phyloP scores from a whole-genome alignment of 64 coral and sea anemone genomes.

The Pocillopora damicornis region DNA sequence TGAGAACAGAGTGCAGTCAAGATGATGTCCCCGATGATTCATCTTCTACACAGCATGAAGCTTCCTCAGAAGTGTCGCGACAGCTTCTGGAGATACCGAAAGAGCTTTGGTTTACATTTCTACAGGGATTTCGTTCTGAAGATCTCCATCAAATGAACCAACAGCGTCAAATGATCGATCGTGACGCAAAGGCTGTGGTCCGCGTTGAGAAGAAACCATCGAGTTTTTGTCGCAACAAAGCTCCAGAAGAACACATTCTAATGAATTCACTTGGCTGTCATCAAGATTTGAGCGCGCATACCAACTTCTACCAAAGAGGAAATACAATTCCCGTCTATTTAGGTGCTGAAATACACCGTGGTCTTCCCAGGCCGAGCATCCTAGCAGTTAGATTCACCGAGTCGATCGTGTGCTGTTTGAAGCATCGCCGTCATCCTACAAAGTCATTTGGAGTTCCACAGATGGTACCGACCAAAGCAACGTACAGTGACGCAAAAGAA shows the following conservation, averaged over 20 bases:
- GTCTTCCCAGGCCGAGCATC: conserved; percentile 48
- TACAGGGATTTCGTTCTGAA: conserved; percentile 6
- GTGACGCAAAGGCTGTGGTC: conserved; percentile 7
- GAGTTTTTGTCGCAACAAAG: neutral
- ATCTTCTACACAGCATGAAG: neutral
- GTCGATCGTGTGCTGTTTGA: conserved; percentile 33
- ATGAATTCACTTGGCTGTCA: conserved; percentile 6
- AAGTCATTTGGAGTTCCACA: conserved; percentile 29
- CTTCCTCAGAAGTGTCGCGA: neutral
- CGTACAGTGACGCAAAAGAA: conserved; percentile 26
- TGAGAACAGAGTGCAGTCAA: neutral
- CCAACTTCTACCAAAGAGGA: conserved; percentile 21
- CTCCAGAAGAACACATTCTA: conserved; percentile 21
- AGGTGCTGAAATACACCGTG: conserved; percentile 18
- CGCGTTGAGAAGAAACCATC: neutral
- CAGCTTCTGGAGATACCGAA: conserved; percentile 36
- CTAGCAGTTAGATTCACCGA: conserved; percentile 31
- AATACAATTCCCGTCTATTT: conserved; percentile 10
- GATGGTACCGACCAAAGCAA: conserved; percentile 3
- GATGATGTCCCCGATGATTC: neutral
- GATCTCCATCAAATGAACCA: conserved; percentile 12
- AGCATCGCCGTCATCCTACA: conserved; percentile 44
- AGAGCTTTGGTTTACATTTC: conserved; percentile 21
- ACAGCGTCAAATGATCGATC: conserved; percentile 31
- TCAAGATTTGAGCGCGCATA: conserved; percentile 6